Percentiles rank a stretch among this genome's conserved stretches.
Evolutionary conservation across 2,888 invertebrate genomes (phyloP).

Genomic region (Diplazon laetatorius): DNA sequence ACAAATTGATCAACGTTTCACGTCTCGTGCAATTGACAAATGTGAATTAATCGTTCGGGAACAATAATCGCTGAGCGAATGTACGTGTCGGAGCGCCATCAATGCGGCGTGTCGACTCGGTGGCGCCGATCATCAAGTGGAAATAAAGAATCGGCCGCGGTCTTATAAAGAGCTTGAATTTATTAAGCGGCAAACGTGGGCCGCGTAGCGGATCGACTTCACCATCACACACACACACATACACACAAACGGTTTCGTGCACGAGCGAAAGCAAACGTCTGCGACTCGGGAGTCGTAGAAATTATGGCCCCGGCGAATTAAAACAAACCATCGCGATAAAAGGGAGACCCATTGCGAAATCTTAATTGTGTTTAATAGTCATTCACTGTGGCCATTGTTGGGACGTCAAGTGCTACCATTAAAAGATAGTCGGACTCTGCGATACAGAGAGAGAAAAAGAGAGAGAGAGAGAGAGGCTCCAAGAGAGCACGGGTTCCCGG

Average conservation of each 20-base stretch:
- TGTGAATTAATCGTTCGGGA: conserved; percentile 18
- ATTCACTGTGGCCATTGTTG: conserved; percentile 73
- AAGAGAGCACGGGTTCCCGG: conserved; percentile 11
- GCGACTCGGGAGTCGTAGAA: conserved; percentile 41
- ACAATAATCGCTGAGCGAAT: conserved; percentile 19
- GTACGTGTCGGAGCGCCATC: conserved; percentile 13
- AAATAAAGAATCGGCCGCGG: conserved; percentile 54
- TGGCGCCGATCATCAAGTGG: conserved; percentile 56
- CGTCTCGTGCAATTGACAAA: conserved; percentile 11
- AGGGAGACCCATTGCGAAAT: conserved; percentile 66
- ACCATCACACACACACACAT: background rate
- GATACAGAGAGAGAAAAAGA: no score
- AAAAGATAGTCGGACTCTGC: conserved; percentile 61
- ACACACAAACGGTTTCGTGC: conserved; percentile 7
- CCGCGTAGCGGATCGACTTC: background rate
- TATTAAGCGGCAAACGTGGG: conserved; percentile 63
- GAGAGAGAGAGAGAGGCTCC: conserved; percentile 47
- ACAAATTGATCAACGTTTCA: conserved; percentile 40
- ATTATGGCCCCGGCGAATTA: conserved; percentile 59
- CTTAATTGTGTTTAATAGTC: conserved; percentile 76
- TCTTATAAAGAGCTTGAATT: conserved; percentile 64
- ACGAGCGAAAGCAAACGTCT: conserved; percentile 34
- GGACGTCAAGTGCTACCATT: conserved; percentile 68
- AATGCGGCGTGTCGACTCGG: conserved; percentile 43
- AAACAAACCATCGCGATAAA: conserved; percentile 70